Conservation (phyloP, 2,888 invertebrate species). For the Neoscelio sp. region DNA sequence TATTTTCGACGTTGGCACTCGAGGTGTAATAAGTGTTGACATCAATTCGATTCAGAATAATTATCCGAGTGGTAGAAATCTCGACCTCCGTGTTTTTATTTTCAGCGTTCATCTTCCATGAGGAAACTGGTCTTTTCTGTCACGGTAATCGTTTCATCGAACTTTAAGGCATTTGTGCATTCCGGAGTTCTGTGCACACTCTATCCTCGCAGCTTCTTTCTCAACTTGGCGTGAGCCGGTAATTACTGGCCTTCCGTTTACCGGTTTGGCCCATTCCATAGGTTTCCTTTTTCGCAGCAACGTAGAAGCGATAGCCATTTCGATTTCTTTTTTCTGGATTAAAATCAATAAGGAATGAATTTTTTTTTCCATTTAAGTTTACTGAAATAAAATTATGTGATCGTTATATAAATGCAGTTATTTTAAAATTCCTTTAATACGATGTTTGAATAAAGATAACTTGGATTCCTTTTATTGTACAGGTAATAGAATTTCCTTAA, state of each 20-base stretch:
- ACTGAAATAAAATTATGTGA: no score
- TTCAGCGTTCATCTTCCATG: conserved; percentile 14
- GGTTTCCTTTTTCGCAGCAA: conserved; percentile 32
- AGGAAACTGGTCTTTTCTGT: conserved; percentile 20
- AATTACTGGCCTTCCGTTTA: conserved; percentile 62
- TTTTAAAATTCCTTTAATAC: no score
- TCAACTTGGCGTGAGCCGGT: conserved; percentile 52
- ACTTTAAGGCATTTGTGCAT: conserved; percentile 48
- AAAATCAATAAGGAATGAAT: no score
- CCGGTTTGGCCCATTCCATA: conserved; percentile 44
- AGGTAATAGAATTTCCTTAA: no score
- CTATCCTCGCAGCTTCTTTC: conserved; percentile 25
- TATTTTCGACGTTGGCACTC: conserved; percentile 1
- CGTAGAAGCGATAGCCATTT: conserved; percentile 48
- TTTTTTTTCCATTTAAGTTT: no score
- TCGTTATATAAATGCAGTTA: no score
- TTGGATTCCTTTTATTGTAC: no score
- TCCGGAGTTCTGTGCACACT: conserved; percentile 10
- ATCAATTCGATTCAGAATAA: conserved; percentile 1
- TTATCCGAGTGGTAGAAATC: background rate
- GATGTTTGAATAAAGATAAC: no score
- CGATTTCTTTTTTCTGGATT: conserved; percentile 11
- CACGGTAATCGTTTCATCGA: conserved; percentile 52
- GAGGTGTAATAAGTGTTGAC: conserved; percentile 24
- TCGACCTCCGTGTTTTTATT: conserved; percentile 19